phyloP scores from a whole-genome alignment of 2,888 invertebrate species.

The Cerastoderma edule region DNA sequence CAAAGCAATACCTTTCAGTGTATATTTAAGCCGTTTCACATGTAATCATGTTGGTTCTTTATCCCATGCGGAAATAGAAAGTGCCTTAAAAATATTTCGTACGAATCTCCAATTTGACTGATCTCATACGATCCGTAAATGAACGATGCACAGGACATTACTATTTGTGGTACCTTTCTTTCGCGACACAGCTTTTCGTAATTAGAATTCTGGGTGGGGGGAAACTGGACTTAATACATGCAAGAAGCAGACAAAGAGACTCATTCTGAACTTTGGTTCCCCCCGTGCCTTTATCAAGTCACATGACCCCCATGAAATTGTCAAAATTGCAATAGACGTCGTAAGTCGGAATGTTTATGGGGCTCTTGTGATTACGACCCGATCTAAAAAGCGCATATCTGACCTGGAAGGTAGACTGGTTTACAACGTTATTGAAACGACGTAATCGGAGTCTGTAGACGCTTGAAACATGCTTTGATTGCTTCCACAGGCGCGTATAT shows the following conservation, averaged over 20 bases:
- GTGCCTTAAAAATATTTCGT: too few relatives aligned
- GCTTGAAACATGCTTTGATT: background rate
- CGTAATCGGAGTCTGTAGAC: background rate
- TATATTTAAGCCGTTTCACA: too few relatives aligned
- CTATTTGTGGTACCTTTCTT: too few relatives aligned
- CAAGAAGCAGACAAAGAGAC: slow-evolving; percentile 1
- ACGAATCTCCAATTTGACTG: too few relatives aligned
- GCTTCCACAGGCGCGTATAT: background rate
- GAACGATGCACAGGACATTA: too few relatives aligned
- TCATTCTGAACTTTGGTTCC: slow-evolving; percentile 11
- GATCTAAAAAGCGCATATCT: slow-evolving; percentile 4
- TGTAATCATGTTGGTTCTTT: too few relatives aligned
- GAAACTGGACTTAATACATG: background rate
- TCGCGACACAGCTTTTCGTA: too few relatives aligned
- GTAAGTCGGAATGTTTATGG: slow-evolving; percentile 30
- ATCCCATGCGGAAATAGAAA: too few relatives aligned
- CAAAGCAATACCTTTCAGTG: too few relatives aligned
- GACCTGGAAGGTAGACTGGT: background rate
- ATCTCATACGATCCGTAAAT: too few relatives aligned
- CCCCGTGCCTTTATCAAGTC: slow-evolving; percentile 40
- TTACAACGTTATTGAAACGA: background rate
- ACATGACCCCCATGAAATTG: slow-evolving; percentile 49
- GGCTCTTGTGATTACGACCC: background rate
- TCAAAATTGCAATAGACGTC: slow-evolving; percentile 55
- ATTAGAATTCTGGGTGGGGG: background rate